phyloP scores from a whole-genome alignment of 2,797 vertebrate genomes.

The Valencia hispanica region DNA sequence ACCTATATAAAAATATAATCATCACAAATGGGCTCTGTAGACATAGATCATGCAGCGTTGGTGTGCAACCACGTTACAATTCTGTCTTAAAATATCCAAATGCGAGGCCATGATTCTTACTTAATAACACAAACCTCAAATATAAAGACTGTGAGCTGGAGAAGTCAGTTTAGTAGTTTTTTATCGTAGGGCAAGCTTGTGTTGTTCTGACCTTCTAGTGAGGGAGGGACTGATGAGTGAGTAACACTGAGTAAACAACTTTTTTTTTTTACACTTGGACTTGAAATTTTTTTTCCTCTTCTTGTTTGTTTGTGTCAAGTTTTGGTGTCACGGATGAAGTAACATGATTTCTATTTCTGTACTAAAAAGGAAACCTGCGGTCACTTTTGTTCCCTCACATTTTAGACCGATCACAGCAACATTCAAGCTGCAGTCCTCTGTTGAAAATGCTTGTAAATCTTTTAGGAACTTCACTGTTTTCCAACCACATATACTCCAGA shows the following conservation, averaged over 20 bases:
- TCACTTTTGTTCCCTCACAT: slow-evolving; percentile 25
- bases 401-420: slow-evolving; percentile 5
- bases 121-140: slow-evolving; percentile 45
- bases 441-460: slow-evolving; percentile 3
- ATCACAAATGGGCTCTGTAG: not conserved
- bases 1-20: not conserved
- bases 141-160: slow-evolving; percentile 36
- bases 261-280: slow-evolving; percentile 41
- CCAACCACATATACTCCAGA: not conserved
- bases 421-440: not conserved
- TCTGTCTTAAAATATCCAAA: slow-evolving; percentile 22
- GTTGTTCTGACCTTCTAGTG: slow-evolving; percentile 44
- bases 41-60: slow-evolving; percentile 10
- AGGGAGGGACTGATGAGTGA: slow-evolving; percentile 57
- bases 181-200: slow-evolving; percentile 29
- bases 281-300: slow-evolving; percentile 20
- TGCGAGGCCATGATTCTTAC: slow-evolving; percentile 18
- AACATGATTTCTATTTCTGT: slow-evolving; percentile 16
- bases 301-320: slow-evolving; percentile 12
- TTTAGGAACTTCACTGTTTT: not conserved
- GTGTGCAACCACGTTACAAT: slow-evolving; percentile 7
- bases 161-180: slow-evolving; percentile 19
- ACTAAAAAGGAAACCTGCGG: slow-evolving; percentile 24
- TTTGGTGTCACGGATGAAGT: slow-evolving; percentile 32
- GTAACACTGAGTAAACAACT: slow-evolving; percentile 31